A percentile compares a stretch with the other conserved stretches of the same genome.
These are phyloP conservation scores for Lasioglossum albipes DNA, from an alignment of 1,140 invertebrate genomes.

Conservation along the genomic window DNA sequence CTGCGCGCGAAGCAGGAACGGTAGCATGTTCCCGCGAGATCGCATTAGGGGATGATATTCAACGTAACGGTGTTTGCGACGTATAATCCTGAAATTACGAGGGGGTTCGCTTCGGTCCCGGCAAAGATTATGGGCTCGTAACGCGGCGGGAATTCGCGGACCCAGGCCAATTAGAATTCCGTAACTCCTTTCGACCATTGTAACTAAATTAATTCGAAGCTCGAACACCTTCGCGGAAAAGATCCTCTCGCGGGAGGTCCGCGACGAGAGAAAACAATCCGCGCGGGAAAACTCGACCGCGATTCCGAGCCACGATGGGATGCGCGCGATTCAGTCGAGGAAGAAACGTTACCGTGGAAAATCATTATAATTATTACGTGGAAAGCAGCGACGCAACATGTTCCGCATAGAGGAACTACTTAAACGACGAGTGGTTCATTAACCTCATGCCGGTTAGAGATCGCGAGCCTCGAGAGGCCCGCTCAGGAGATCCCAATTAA, in stretches of 20 bases:
- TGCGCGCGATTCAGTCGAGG: no score
- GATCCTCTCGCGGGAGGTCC: background rate
- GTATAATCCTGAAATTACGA: slow-evolving; percentile 4
- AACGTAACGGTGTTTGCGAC: background rate
- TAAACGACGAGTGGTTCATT: slow-evolving; percentile 55
- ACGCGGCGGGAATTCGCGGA: slow-evolving; percentile 7
- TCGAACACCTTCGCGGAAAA: background rate
- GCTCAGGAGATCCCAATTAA: slow-evolving; percentile 43
- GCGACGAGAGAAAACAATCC: background rate
- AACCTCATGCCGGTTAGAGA: slow-evolving; percentile 45
- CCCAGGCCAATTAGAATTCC: slow-evolving; percentile 34
- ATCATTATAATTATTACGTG: slow-evolving; percentile 34
- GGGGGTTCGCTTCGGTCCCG: background rate
- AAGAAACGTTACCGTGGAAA: slow-evolving; percentile 18
- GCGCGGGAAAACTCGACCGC: background rate
- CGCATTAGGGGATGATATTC: slow-evolving; percentile 6
- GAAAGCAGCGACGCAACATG: background rate
- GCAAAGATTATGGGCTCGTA: slow-evolving; percentile 2
- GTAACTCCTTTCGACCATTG: slow-evolving; percentile 16
- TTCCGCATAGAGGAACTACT: slow-evolving; percentile 24
- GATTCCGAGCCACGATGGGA: background rate
- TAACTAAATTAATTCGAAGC: slow-evolving; percentile 27
- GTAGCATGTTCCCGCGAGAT: background rate
- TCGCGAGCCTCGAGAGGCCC: slow-evolving; percentile 29
- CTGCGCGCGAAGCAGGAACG: background rate